Evolutionary conservation across 2,113 vertebrate species (phyloP).

Genomic region (Erinaceus europaeus): DNA sequence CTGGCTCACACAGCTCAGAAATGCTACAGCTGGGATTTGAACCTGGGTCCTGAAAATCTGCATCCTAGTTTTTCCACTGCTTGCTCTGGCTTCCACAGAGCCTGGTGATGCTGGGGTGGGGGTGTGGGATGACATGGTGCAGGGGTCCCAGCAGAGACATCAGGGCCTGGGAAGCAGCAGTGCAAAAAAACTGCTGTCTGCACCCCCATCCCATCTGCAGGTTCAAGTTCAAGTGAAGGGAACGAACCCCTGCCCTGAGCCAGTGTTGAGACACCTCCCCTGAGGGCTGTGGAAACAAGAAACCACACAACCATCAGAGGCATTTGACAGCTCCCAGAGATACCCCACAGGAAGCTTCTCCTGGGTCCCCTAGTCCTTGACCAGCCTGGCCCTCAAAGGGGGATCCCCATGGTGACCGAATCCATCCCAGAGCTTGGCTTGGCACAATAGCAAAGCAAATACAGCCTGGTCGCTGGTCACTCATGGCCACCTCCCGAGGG

Average conservation of each 20-base stretch:
- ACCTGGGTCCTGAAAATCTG: not conserved
- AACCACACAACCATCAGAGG: not conserved
- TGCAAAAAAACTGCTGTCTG: not conserved
- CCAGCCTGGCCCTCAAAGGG: not conserved
- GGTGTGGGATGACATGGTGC: not conserved
- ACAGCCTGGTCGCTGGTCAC: not conserved
- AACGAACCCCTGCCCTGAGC: not conserved
- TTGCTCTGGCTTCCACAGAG: not conserved
- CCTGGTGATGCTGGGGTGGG: not conserved
- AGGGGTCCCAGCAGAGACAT: not conserved
- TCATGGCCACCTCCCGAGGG: not conserved
- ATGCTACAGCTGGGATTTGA: not conserved
- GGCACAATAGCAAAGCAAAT: conserved; percentile 27
- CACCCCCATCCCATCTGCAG: not conserved
- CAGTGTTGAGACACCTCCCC: not conserved
- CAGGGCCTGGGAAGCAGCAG: not conserved
- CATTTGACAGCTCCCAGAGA: not conserved
- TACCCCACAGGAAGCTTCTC: not conserved
- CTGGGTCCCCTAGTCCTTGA: not conserved
- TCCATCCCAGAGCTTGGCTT: conserved; percentile 6
- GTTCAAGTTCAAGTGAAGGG: not conserved
- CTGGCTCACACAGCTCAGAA: not conserved
- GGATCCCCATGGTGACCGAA: not conserved
- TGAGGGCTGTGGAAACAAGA: not conserved
- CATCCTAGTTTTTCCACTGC: not conserved